phyloP scores from a whole-genome alignment of 2,113 vertebrate genomes.

The Seriola rivoliana region DNA sequence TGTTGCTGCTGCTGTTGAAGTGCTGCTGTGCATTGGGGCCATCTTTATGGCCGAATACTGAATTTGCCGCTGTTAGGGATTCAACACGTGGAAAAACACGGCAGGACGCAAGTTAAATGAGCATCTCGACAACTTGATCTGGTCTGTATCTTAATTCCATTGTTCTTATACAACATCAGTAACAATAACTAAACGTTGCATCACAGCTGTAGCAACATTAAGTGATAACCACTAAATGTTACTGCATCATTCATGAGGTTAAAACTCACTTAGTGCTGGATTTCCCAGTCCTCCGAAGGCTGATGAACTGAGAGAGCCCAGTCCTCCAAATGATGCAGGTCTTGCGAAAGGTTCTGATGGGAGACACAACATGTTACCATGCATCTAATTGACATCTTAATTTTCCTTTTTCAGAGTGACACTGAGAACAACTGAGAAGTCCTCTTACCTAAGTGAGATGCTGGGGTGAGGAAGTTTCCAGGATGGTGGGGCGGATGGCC shows the following conservation, averaged over 20 bases:
- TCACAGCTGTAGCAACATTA: neutral
- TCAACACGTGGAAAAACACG: conserved; percentile 71
- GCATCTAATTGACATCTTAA: neutral
- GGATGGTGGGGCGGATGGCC: conserved; percentile 92
- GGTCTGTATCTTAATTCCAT: neutral
- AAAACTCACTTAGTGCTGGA: conserved; percentile 96
- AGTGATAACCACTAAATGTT: neutral
- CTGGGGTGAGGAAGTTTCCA: conserved; percentile 93
- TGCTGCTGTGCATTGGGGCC: conserved; percentile 93
- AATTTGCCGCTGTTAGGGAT: conserved; percentile 94
- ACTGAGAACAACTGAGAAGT: neutral
- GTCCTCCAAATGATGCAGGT: conserved; percentile 91
- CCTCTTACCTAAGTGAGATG: conserved; percentile 91
- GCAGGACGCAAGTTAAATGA: conserved; percentile 73
- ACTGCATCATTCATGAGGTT: conserved; percentile 38
- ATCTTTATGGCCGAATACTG: conserved; percentile 97
- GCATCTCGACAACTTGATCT: conserved; percentile 24
- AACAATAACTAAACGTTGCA: neutral
- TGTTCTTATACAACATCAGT: neutral
- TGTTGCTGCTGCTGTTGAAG: conserved; percentile 90
- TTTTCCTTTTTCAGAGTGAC: neutral
- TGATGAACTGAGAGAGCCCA: conserved; percentile 92
- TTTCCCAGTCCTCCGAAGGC: conserved; percentile 98
- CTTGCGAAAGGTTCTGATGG: conserved; percentile 93
- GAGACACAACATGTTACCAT: conserved; percentile 43